These are phyloP conservation scores for Forbesichthys agassizii DNA, from an alignment of 2,113 vertebrate species.

Conservation along the genomic window DNA sequence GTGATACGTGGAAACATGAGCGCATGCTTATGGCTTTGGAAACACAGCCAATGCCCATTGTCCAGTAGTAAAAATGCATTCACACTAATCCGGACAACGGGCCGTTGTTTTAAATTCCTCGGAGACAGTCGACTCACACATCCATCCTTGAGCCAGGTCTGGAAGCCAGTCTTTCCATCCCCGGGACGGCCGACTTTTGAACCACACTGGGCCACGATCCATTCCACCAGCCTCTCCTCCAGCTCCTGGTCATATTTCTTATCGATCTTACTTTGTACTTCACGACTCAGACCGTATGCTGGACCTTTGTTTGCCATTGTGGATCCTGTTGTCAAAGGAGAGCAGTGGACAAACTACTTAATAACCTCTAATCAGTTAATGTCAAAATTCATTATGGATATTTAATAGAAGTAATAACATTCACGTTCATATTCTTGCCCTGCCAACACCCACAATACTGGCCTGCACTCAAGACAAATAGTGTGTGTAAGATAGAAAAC, in stretches of 20 bases:
- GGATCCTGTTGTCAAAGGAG: slow-evolving; percentile 33
- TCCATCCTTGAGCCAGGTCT: slow-evolving; percentile 94
- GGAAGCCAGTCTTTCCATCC: slow-evolving; percentile 86
- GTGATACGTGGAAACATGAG: no score
- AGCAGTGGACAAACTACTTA: not conserved
- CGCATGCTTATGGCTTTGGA: no score
- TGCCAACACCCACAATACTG: slow-evolving; percentile 38
- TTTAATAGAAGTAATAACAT: slow-evolving; percentile 25
- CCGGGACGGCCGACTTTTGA: slow-evolving; percentile 72
- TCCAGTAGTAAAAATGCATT: no score
- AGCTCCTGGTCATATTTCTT: slow-evolving; percentile 96
- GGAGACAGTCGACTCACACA: slow-evolving; percentile 78
- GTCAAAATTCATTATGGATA: slow-evolving; percentile 22
- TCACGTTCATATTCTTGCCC: slow-evolving; percentile 17
- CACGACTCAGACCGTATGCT: slow-evolving; percentile 73
- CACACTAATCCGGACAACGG: no score
- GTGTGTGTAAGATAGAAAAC: slow-evolving; percentile 4
- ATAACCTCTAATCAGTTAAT: not conserved
- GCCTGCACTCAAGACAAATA: slow-evolving; percentile 32
- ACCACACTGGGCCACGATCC: slow-evolving; percentile 88
- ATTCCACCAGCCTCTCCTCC: slow-evolving; percentile 88
- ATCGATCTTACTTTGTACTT: slow-evolving; percentile 91
- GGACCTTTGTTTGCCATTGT: slow-evolving; percentile 75
- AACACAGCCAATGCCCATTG: no score
- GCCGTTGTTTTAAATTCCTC: no score